Conservation (phyloP, 2,113 vertebrate genomes). For the Anarhynchus alexandrinus region DNA sequence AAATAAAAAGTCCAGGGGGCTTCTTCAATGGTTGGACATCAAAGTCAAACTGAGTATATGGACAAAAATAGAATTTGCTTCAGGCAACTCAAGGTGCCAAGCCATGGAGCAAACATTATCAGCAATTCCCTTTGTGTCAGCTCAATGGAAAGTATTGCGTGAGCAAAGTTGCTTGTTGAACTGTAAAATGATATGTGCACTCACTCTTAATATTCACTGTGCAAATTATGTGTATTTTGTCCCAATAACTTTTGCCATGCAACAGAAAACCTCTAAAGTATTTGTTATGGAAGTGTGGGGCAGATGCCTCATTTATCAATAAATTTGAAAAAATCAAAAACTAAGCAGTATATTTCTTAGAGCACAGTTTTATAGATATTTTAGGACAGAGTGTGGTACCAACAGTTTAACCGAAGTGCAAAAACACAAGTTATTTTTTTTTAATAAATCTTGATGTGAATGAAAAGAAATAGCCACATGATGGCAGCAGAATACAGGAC, state of each 20-base stretch:
- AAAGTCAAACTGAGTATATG: not conserved
- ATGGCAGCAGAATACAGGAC: constrained; percentile 55
- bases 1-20: not conserved
- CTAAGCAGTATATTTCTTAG: not conserved
- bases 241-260: not conserved
- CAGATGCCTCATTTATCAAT: not conserved
- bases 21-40: not conserved
- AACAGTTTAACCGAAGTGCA: not conserved
- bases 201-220: not conserved
- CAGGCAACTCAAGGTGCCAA: not conserved
- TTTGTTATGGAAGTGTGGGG: not conserved
- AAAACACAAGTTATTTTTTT: not conserved
- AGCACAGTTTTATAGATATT: not conserved
- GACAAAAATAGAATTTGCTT: not conserved
- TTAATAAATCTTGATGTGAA: not conserved
- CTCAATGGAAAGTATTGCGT: not conserved
- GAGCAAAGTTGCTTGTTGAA: not conserved
- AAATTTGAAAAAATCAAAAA: not conserved
- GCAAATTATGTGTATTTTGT: not conserved
- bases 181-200: not conserved
- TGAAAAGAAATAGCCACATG: constrained; percentile 48
- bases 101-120: not conserved
- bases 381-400: not conserved
- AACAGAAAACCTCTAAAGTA: not conserved
- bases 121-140: not conserved